Conservation (phyloP, 2,113 vertebrate species). For the Aythya baeri region DNA sequence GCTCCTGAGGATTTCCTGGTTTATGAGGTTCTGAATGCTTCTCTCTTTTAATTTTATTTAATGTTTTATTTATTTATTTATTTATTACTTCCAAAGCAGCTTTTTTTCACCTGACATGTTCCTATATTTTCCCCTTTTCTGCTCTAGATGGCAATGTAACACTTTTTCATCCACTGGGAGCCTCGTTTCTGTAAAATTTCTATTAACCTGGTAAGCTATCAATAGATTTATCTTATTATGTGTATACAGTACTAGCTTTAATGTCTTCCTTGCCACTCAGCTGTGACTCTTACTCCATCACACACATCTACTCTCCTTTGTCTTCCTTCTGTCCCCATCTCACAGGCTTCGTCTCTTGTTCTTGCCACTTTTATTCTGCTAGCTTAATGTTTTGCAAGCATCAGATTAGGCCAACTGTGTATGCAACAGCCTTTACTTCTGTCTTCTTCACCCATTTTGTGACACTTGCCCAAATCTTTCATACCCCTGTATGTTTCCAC, state of each 20-base stretch:
- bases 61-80: not conserved
- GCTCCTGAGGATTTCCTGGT: not conserved
- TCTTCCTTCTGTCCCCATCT: not conserved
- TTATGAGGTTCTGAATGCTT: not conserved
- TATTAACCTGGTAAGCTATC: not conserved
- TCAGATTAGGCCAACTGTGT: not conserved
- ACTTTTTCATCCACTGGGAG: constrained; percentile 23
- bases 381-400: not conserved
- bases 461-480: not conserved
- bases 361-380: not conserved
- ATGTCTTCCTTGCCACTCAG: constrained; percentile 6
- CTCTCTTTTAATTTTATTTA: not conserved
- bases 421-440: not conserved
- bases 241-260: not conserved
- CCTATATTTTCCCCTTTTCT: constrained; percentile 30
- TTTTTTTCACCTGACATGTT: not conserved
- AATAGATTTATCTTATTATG: not conserved
- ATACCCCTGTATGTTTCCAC: not conserved
- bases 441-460: not conserved
- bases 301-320: not conserved
- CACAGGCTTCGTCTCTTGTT: not conserved
- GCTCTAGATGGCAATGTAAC: constrained; percentile 65
- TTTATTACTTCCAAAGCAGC: not conserved
- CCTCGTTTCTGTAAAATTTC: constrained; percentile 31
- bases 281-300: not conserved